Evolutionary conservation across 2,888 invertebrate species (phyloP).

Genomic region (Embidobia sp.): DNA sequence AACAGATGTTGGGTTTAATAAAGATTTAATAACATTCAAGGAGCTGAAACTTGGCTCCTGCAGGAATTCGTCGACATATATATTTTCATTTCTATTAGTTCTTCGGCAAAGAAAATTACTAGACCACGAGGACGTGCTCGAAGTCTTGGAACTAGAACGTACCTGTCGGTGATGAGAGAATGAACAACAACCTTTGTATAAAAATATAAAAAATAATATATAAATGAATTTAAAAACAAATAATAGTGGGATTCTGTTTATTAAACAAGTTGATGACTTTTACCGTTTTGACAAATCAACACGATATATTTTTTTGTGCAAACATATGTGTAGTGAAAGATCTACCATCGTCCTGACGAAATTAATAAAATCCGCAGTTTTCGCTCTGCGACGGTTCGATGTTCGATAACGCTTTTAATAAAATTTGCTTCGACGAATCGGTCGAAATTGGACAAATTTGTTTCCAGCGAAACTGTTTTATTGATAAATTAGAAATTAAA

Average conservation of each 20-base stretch:
- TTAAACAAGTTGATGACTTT: constrained; percentile 9
- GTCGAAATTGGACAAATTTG: constrained; percentile 4
- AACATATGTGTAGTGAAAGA: constrained; percentile 11
- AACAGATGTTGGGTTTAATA: constrained; percentile 52
- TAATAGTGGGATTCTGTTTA: neutral
- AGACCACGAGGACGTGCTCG: neutral
- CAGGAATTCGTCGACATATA: constrained; percentile 22
- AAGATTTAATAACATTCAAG: constrained; percentile 56
- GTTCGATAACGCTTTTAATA: constrained; percentile 1
- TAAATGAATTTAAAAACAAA: too few relatives aligned
- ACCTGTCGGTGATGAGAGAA: constrained; percentile 14
- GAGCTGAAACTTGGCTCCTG: constrained; percentile 25
- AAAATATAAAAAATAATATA: constrained; percentile 1
- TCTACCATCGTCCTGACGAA: constrained; percentile 14
- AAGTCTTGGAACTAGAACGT: neutral
- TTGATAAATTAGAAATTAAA: too few relatives aligned
- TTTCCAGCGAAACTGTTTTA: too few relatives aligned
- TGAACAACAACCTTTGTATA: neutral
- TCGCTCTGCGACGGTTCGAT: constrained; percentile 3
- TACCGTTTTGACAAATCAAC: constrained; percentile 8
- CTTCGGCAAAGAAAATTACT: constrained; percentile 31
- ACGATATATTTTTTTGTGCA: constrained; percentile 13
- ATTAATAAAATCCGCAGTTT: constrained; percentile 27
- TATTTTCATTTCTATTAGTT: constrained; percentile 37
- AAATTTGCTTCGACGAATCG: neutral